Percentiles rank a stretch among this genome's conserved stretches.
These are phyloP conservation scores for Melanostoma mellinum DNA, from an alignment of 2,888 invertebrate genomes.

Conservation along the genomic window DNA sequence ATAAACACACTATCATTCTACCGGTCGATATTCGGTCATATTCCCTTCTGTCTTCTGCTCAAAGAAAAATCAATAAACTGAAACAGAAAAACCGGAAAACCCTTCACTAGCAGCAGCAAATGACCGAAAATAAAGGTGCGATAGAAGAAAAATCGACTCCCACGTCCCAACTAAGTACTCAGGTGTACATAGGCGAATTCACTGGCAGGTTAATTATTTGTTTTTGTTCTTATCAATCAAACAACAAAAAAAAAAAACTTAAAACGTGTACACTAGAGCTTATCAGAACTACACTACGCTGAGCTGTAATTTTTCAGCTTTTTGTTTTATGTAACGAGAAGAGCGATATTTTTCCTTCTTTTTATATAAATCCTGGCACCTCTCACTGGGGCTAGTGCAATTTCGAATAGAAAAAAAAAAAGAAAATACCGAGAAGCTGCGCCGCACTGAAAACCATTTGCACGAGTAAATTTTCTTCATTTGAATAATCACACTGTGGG, in stretches of 20 bases:
- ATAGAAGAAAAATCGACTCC: not conserved
- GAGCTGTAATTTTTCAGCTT: slow-evolving; percentile 42
- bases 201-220: slow-evolving; percentile 16
- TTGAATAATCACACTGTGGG: not conserved
- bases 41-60: slow-evolving; percentile 21
- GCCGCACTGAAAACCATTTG: slow-evolving; percentile 29
- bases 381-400: not conserved
- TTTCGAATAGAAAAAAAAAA: slow-evolving; percentile 1
- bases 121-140: not conserved
- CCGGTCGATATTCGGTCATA: slow-evolving; percentile 53
- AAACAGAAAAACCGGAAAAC: slow-evolving; percentile 38
- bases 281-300: slow-evolving; percentile 56
- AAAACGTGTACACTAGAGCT: slow-evolving; percentile 48
- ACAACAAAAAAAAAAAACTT: slow-evolving; percentile 30
- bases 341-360: slow-evolving; percentile 12
- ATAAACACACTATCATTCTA: slow-evolving; percentile 31
- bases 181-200: slow-evolving; percentile 5
- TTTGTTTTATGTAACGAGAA: slow-evolving; percentile 60
- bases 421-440: slow-evolving; percentile 45
- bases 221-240: slow-evolving; percentile 57
- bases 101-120: slow-evolving; percentile 33
- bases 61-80: slow-evolving; percentile 64
- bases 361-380: slow-evolving; percentile 44
- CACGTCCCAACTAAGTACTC: not conserved
- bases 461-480: slow-evolving; percentile 24